A percentile compares a stretch with the other conserved stretches of the same genome.
phyloP scores from a whole-genome alignment of 2,797 vertebrate species.

The Sebastiscus albofasciatus region DNA sequence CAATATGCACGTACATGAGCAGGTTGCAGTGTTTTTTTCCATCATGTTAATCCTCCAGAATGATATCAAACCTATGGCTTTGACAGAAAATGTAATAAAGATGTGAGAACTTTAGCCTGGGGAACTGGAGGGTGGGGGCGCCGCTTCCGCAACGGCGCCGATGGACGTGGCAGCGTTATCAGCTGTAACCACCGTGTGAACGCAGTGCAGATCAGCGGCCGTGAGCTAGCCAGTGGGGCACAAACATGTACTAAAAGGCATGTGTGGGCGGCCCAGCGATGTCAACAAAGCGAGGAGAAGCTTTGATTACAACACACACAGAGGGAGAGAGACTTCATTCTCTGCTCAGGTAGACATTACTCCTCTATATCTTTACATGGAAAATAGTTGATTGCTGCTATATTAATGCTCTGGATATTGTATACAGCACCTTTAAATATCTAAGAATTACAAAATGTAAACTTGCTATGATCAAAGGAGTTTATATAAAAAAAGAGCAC shows the following conservation, averaged over 20 bases:
- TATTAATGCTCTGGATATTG: neutral
- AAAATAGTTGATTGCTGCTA: neutral
- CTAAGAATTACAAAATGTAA: neutral
- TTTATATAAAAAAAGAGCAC: neutral
- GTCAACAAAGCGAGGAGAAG: neutral
- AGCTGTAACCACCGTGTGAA: neutral
- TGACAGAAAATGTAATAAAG: neutral
- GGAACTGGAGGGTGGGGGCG: too few species aligned
- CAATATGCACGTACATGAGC: too few species aligned
- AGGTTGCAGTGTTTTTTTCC: too few species aligned
- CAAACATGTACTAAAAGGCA: too few species aligned
- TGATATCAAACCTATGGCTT: neutral
- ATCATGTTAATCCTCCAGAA: too few species aligned
- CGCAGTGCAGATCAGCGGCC: too few species aligned
- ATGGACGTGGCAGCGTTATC: accelerated
- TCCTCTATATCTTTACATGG: neutral
- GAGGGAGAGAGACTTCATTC: neutral
- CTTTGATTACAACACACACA: neutral
- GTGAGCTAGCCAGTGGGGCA: too few species aligned
- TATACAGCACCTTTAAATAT: neutral
- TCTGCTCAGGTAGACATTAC: neutral
- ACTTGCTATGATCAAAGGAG: neutral
- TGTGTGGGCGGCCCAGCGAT: too few species aligned
- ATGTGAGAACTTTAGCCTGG: neutral
- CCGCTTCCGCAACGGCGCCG: too few species aligned